phyloP scores from a whole-genome alignment of 2,797 vertebrate species.

The Crypturellus tataupa region DNA sequence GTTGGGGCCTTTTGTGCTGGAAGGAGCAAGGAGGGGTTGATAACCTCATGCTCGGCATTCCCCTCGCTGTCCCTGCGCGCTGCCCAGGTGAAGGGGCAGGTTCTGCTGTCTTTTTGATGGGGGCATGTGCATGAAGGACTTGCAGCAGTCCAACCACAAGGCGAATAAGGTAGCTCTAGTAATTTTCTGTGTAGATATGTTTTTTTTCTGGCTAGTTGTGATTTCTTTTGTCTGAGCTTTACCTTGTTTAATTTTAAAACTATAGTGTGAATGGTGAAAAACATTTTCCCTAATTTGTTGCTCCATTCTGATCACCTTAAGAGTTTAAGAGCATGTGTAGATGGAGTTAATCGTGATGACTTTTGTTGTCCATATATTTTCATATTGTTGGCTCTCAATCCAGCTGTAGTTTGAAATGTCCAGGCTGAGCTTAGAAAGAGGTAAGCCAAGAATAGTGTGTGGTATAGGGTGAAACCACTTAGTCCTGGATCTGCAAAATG shows the following conservation, averaged over 20 bases:
- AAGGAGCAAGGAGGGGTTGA: conserved; percentile 5
- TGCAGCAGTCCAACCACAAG: background rate
- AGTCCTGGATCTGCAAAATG: background rate
- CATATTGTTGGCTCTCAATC: background rate
- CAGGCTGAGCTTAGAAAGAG: background rate
- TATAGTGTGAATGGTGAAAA: background rate
- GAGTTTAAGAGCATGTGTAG: background rate
- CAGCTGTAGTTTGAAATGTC: background rate
- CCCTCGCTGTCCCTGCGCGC: background rate
- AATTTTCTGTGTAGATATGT: background rate
- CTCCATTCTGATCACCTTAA: background rate
- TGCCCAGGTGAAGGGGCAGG: background rate
- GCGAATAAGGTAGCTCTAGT: background rate
- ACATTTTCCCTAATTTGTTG: background rate
- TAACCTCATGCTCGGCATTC: background rate
- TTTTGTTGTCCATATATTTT: background rate
- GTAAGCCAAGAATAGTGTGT: background rate
- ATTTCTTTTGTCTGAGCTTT: background rate
- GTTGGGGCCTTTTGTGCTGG: conserved; percentile 40
- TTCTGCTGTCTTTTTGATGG: background rate
- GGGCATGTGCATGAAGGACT: background rate
- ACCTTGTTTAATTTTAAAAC: background rate
- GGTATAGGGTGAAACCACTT: background rate
- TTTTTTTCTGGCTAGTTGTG: background rate
- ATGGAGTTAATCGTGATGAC: background rate